Evolutionary conservation across 1,140 invertebrate genomes (phyloP).

Genomic region (Ostrea edulis): DNA sequence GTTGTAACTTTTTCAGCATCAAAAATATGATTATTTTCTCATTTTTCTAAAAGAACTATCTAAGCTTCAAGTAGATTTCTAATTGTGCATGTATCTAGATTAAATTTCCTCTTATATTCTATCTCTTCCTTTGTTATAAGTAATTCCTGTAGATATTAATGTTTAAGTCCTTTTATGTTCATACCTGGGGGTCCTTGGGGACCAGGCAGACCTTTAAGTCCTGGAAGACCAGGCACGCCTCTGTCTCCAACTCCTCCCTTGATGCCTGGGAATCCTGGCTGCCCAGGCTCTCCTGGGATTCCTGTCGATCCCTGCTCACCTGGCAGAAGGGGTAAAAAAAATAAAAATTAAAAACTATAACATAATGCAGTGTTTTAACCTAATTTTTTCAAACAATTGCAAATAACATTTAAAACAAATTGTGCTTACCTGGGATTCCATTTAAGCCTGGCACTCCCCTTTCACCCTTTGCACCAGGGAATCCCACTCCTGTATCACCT

Average conservation of each 20-base stretch:
- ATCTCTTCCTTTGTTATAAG: no score
- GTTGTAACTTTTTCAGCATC: no score
- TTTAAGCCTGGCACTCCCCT: neutral
- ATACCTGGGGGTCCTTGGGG: slow-evolving; percentile 63
- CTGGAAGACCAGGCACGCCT: slow-evolving; percentile 51
- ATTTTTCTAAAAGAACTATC: neutral
- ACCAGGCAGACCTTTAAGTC: slow-evolving; percentile 65
- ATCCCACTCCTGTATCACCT: neutral
- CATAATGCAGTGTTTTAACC: no score
- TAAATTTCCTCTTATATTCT: no score
- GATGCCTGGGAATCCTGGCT: slow-evolving; percentile 56
- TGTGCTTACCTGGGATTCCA: slow-evolving; percentile 35
- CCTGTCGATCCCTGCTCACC: slow-evolving; percentile 58
- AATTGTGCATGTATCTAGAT: neutral
- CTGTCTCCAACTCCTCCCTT: slow-evolving; percentile 59
- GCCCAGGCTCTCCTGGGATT: slow-evolving; percentile 51
- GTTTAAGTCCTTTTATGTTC: slow-evolving; percentile 55
- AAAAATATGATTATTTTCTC: no score
- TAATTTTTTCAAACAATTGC: no score
- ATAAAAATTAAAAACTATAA: neutral
- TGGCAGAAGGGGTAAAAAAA: slow-evolving; percentile 16
- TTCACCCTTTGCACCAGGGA: neutral
- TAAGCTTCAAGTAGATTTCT: neutral
- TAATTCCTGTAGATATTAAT: no score
- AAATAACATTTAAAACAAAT: no score